phyloP scores from a whole-genome alignment of 2,797 vertebrate genomes.

The Gallirallus australis region DNA sequence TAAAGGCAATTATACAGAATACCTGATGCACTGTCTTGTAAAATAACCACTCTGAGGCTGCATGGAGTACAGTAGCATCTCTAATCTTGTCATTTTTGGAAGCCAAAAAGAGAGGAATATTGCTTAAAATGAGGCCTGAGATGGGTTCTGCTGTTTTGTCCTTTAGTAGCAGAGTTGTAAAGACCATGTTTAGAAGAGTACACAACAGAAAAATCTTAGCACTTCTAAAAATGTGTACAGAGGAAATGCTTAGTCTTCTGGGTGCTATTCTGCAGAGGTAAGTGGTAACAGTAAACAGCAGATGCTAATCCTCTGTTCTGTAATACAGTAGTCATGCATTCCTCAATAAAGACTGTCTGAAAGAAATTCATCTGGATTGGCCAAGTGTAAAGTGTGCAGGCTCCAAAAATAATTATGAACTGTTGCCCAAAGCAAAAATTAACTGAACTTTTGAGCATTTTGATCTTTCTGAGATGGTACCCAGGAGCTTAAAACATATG shows the following conservation, averaged over 20 bases:
- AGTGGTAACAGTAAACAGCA: neutral
- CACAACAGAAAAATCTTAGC: neutral
- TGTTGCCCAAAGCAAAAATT: constrained; percentile 10
- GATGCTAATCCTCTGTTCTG: neutral
- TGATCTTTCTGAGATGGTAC: neutral
- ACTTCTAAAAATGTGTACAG: neutral
- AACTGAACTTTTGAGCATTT: neutral
- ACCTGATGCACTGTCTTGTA: neutral
- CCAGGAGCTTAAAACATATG: neutral
- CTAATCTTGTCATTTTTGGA: neutral
- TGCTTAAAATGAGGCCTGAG: neutral
- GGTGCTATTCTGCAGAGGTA: neutral
- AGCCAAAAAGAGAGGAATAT: neutral
- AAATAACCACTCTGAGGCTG: neutral
- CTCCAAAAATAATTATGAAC: constrained; percentile 1
- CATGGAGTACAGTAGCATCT: neutral
- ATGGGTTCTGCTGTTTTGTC: neutral
- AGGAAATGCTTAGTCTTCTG: neutral
- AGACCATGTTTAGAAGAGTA: neutral
- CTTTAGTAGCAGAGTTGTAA: neutral
- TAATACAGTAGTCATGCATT: neutral
- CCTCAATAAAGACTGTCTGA: neutral
- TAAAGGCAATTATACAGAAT: neutral
- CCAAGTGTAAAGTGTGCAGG: neutral
- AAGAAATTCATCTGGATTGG: neutral